These are phyloP conservation scores for Operophtera brumata DNA, from an alignment of 2,888 invertebrate species.

Conservation along the genomic window DNA sequence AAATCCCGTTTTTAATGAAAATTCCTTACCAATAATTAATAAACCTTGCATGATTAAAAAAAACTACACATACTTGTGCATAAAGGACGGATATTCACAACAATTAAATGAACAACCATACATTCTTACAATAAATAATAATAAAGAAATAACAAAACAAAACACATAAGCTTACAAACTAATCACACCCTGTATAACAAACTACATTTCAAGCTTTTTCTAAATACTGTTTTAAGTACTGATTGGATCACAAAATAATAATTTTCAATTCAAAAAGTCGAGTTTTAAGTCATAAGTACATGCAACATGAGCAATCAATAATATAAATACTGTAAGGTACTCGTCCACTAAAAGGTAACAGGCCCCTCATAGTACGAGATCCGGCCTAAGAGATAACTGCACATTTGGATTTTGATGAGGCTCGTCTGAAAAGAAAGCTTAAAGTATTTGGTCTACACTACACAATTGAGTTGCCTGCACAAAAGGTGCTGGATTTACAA, in stretches of 20 bases:
- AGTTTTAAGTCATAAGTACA: not conserved
- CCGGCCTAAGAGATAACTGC: too few species aligned
- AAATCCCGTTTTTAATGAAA: too few species aligned
- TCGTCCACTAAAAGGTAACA: not conserved
- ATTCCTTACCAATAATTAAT: not conserved
- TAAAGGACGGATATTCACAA: conserved; percentile 19
- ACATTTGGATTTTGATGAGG: too few species aligned
- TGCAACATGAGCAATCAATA: too few species aligned
- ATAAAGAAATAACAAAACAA: not conserved
- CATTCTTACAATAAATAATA: not conserved
- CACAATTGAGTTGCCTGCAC: too few species aligned
- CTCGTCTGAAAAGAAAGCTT: too few species aligned
- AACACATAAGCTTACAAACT: conserved; percentile 1
- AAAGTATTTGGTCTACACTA: too few species aligned
- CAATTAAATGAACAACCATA: not conserved
- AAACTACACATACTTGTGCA: conserved; percentile 9
- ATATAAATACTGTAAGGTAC: not conserved
- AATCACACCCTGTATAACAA: conserved; percentile 13
- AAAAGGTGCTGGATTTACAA: too few species aligned
- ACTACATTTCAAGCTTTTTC: conserved; percentile 9
- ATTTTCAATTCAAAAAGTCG: not conserved
- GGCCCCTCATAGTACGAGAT: not conserved
- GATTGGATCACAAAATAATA: conserved; percentile 1
- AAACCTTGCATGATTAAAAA: not conserved
- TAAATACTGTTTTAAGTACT: conserved; percentile 22